Base-by-base conservation (phyloP, 2,888 invertebrate species). In the Micoletzkya japonica region DNA sequence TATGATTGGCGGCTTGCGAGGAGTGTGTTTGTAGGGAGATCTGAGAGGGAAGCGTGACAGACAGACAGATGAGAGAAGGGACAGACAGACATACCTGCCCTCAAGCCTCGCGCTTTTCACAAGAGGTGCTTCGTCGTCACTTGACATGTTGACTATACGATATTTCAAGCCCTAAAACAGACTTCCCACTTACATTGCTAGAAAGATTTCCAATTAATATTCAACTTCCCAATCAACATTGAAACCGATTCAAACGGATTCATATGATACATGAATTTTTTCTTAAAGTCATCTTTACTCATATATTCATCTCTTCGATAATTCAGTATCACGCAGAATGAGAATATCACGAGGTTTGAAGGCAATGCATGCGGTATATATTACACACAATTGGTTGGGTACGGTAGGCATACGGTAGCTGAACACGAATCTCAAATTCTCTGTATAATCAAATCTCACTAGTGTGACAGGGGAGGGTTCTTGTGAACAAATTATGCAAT, bases 81-180 rank as follows among this genome's bases (percentile, higher is more conserved):
- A 44, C 10, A 14, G 44, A 44, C 14, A 20, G 20, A 14, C 44
- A 44, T 44, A 20, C 10, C 10, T 44, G 20, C 10, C 10, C 10
- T 10, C 10, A 10, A 44, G 20, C 50, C 32, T 63, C 32, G 34
- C 32, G 34, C n/a, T 26, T 3, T 32, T 36, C 44, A 20, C 44
- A 32, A 63, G 34, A 24, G 63, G 63, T n/a, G 49, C 63, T 24
- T 63, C 63, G 34, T 63, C 63, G 17, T 63, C 50, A 24, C 63
- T 61, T 20, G 20, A 14, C 44, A 44, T 44, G 10, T n/a, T n/a
- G n/a, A n/a, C n/a, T n/a, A n/a, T n/a, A n/a, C n/a, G n/a, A n/a
- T n/a, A n/a, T n/a, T n/a, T n/a, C n/a, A n/a, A n/a, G n/a, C n/a
- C n/a, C n/a, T n/a, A n/a, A n/a, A n/a, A n/a, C n/a, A n/a, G n/a